A percentile compares a stretch with the other conserved stretches of the same genome.
Evolutionary conservation across 30 jellyfish, hydroid and myxozoan genomes (phyloP).

Genomic region (Cassiopea andromeda): DNA sequence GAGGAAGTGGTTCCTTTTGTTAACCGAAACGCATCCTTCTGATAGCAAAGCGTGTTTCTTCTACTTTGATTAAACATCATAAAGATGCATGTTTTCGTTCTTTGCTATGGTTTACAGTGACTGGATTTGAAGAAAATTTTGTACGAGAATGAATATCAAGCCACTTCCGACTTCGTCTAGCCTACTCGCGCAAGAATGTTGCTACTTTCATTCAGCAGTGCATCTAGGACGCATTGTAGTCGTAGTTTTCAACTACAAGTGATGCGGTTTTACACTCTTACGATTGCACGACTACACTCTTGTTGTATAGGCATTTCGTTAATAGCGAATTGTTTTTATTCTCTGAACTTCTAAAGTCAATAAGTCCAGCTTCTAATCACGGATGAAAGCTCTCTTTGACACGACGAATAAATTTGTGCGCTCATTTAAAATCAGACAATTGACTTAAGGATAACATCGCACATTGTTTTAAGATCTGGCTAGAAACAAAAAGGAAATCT

Average conservation of each 20-base stretch:
- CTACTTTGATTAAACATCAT: background rate
- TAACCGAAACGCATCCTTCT: background rate
- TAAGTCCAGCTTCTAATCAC: constrained; percentile 3
- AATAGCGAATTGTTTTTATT: constrained; percentile 16
- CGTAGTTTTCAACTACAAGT: background rate
- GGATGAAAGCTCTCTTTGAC: constrained; percentile 58
- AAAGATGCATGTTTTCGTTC: background rate
- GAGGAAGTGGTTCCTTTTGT: constrained; percentile 30
- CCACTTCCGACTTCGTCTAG: constrained; percentile 7
- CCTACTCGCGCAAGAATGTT: background rate
- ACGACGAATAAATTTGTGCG: constrained; percentile 39
- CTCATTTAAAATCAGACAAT: constrained; percentile 41
- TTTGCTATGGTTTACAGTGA: background rate
- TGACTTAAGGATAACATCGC: constrained; percentile 51
- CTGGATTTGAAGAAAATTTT: constrained; percentile 1
- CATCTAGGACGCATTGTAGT: background rate
- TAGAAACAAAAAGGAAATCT: constrained; percentile 15
- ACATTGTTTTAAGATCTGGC: constrained; percentile 37
- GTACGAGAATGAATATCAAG: background rate
- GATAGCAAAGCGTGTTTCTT: background rate
- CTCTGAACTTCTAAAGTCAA: constrained; percentile 12
- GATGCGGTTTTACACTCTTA: background rate
- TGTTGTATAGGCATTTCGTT: constrained; percentile 6
- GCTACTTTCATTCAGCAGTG: background rate
- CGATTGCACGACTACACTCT: background rate